Evolutionary conservation across 2,797 vertebrate genomes (phyloP).

Genomic region (Chromobotia macracanthus): DNA sequence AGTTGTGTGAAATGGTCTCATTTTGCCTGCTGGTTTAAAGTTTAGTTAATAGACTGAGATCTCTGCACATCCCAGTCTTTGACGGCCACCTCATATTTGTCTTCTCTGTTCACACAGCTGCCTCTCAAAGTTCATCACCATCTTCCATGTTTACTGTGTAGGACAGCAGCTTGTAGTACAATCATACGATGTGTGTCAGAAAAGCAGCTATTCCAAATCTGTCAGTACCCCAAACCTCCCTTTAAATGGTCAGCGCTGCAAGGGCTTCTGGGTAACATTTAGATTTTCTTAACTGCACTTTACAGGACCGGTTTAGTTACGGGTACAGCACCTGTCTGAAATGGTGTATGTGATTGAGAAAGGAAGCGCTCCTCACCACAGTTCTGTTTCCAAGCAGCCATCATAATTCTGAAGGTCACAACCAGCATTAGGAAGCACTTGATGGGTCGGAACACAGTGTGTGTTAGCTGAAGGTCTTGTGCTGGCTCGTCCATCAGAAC

Average conservation of each 20-base stretch:
- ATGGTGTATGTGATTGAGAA: conserved; percentile 29
- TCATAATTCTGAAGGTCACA: too few species aligned
- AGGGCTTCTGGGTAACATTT: conserved; percentile 54
- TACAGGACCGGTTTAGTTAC: conserved; percentile 65
- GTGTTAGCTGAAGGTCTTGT: too few species aligned
- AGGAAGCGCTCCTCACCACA: too few species aligned
- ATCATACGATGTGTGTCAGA: conserved; percentile 31
- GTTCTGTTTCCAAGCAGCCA: too few species aligned
- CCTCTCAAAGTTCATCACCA: conserved; percentile 13
- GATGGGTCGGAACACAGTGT: background rate
- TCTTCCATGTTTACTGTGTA: conserved; percentile 38
- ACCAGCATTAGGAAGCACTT: too few species aligned
- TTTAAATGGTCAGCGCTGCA: conserved; percentile 31
- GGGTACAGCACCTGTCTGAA: conserved; percentile 61
- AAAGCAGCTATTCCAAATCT: conserved; percentile 13
- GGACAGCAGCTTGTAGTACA: conserved; percentile 57
- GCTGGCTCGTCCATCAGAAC: background rate
- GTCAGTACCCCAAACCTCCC: conserved; percentile 24
- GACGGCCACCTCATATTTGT: background rate
- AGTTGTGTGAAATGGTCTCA: background rate
- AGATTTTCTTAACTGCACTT: conserved; percentile 75
- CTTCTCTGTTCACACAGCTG: conserved; percentile 40
- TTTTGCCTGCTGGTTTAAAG: too few species aligned
- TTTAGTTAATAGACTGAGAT: too few species aligned
- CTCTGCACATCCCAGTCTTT: background rate